Evolutionary conservation across 2,113 vertebrate species (phyloP).

Genomic region (Solenodon paradoxus): DNA sequence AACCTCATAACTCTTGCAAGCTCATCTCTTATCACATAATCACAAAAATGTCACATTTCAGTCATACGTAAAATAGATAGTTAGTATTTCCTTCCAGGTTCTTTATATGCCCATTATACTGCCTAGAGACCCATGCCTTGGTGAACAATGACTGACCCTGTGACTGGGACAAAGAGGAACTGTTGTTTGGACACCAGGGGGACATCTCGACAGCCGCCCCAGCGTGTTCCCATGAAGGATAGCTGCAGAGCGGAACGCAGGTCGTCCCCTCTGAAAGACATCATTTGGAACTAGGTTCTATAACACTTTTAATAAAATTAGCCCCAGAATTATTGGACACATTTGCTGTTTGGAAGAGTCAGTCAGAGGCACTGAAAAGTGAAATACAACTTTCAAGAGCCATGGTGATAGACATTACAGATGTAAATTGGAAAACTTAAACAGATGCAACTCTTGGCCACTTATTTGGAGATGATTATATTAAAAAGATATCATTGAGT

Average conservation of each 20-base stretch:
- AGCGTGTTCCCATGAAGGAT: too few species aligned
- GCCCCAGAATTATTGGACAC: neutral
- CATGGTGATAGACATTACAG: neutral
- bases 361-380: neutral
- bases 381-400: neutral
- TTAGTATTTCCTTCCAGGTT: neutral
- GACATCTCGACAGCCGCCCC: accelerated
- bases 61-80: neutral
- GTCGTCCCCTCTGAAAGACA: neutral
- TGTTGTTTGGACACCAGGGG: neutral
- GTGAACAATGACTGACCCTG: neutral
- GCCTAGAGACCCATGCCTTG: neutral
- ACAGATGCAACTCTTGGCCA: neutral
- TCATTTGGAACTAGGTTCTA: neutral
- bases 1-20: neutral
- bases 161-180: neutral
- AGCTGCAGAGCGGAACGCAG: too few species aligned
- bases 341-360: neutral
- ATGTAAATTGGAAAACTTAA: neutral
- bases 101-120: neutral
- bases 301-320: neutral
- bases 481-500: neutral
- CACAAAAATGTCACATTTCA: neutral
- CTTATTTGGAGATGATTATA: neutral
- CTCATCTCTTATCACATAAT: neutral